Evolutionary conservation across 2,797 vertebrate species (phyloP).

Genomic region (Nothura maculosa): DNA sequence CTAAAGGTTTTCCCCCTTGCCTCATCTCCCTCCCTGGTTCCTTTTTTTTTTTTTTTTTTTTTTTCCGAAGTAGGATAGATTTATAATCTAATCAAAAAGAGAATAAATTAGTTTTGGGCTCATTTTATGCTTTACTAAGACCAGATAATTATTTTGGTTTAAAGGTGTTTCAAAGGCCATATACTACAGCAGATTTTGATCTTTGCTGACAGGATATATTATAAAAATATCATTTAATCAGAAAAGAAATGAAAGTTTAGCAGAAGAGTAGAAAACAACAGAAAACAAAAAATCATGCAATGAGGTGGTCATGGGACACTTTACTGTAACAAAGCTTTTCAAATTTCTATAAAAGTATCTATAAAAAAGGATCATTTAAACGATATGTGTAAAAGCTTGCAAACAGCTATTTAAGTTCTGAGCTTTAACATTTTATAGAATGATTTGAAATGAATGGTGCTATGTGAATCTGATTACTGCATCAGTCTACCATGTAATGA

Average conservation of each 20-base stretch:
- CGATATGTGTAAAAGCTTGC: accelerated
- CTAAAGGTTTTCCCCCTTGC: not conserved
- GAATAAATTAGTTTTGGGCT: not conserved
- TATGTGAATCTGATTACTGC: not conserved
- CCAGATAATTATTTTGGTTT: not conserved
- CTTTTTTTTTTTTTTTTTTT: accelerated
- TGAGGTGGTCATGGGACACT: not conserved
- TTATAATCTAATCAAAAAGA: not conserved
- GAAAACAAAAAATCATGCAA: not conserved
- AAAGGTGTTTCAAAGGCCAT: not conserved
- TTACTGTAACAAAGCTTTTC: not conserved
- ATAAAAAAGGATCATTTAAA: not conserved
- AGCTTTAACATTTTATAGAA: not conserved
- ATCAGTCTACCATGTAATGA: not conserved
- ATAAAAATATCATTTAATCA: not conserved
- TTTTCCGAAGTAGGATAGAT: accelerated
- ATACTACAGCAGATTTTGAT: not conserved
- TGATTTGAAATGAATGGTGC: not conserved
- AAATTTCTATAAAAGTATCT: not conserved
- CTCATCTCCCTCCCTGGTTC: too few relatives aligned
- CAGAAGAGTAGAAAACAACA: not conserved
- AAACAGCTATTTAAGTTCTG: not conserved
- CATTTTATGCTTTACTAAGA: not conserved
- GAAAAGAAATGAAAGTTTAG: not conserved
- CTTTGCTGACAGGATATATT: not conserved